Evolutionary conservation across 2,888 invertebrate species (phyloP), one percentile per base, ranked within the genome.

Genomic region (Teleogryllus oceanicus): DNA sequence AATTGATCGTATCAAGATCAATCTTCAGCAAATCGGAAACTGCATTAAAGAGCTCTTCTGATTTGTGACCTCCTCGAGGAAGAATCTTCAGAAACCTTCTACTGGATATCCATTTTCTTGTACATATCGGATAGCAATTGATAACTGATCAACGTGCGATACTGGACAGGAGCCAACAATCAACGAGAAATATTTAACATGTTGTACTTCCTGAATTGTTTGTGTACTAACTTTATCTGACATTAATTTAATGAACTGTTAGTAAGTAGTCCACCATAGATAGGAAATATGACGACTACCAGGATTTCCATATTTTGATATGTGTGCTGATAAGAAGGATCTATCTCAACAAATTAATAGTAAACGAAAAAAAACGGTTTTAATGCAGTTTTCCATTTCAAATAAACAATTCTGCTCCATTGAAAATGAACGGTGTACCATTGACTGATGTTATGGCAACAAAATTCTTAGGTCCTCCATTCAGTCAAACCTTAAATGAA

Each of bases 231-330:
- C 78, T 10, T 50, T 16, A 11, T 50, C 20, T 5, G 2, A 4
- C 50, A 50, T 78, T 50, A 50, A 18, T 50, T 78, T 16, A 50
- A 50, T 78, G 50, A 78, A 78, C 50, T 78, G 18, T 16, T 50
- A 11, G 20, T 11, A 18, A 11, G 50, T 78, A 49, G 50, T n/a
- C 18, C 51, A 13, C 50, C 51, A 50, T 20, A 49, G 24, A 50
- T 78, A 78, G 8, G 11, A 50, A 2, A 16, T 49, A 50, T 11
- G 77, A 18, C 13, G 1, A 49, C 50, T 49, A 49, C 77, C 77
- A 3, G 49, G 18, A 77, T 77, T 37, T 18, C 11, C 77, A 49
- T 37, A 49, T 37, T 11, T 77, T n/a, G 1, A 21, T 1, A 49
- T 77, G 11, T 77, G 10, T 18, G 49, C 11, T 77, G 49, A 8